These are phyloP conservation scores for Andricus curvator DNA, from an alignment of 2,888 invertebrate genomes.

Conservation along the genomic window DNA sequence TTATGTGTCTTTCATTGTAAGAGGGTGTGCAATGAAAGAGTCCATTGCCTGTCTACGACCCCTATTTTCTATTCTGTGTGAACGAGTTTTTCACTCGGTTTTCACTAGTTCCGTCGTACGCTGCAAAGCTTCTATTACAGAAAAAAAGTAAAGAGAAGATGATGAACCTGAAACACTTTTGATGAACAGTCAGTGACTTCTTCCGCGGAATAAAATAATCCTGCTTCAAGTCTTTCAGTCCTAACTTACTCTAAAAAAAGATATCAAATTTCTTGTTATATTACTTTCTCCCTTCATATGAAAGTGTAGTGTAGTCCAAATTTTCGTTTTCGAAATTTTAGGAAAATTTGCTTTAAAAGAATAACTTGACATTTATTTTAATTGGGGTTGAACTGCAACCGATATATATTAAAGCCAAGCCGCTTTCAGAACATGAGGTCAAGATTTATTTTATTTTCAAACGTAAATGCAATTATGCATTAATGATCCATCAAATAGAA, in stretches of 20 bases:
- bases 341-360: no score
- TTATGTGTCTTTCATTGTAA: slow-evolving; percentile 4
- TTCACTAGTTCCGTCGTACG: slow-evolving; percentile 8
- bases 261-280: neutral
- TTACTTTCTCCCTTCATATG: no score
- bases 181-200: slow-evolving; percentile 25
- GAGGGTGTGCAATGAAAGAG: slow-evolving; percentile 16
- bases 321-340: no score
- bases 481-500: no score
- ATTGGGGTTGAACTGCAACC: neutral
- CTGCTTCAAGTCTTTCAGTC: neutral
- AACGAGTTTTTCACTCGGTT: slow-evolving; percentile 6
- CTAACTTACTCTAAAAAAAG: neutral
- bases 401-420: neutral
- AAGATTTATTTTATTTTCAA: no score
- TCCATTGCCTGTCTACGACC: slow-evolving; percentile 15
- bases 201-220: neutral
- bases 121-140: slow-evolving; percentile 15
- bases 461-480: no score
- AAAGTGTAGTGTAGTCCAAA: no score
- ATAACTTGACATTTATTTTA: no score
- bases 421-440: no score
- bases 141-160: slow-evolving; percentile 2
- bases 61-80: slow-evolving; percentile 35
- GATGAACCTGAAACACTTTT: slow-evolving; percentile 21